Base-by-base conservation (phyloP, 2,888 invertebrate genomes). In the Terebella lapidaria region DNA sequence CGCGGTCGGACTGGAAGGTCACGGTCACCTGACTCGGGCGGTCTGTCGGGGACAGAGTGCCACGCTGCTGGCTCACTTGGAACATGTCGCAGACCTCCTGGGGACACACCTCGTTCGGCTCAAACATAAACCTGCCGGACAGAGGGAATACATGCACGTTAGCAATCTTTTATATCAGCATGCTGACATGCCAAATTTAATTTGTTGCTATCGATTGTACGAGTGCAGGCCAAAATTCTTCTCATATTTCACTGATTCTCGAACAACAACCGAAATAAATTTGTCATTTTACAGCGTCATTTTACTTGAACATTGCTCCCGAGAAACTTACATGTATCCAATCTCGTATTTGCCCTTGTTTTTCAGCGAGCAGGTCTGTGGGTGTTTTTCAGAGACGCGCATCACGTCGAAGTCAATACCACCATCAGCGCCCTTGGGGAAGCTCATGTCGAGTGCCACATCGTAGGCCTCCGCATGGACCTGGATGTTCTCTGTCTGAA, bases 341-440 rank as follows among this genome's bases (percentile, higher is more conserved):
- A 81, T 78, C 61, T 81, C 80, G 70, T 81, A 81, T 76, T 78
- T 79, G 29, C 81, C 81, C 68, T 80, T 81, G 70, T 81, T 81
- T 63, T 81, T 81, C 61, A 81, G 68, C 1, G 76, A 72, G 61
- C 77, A 75, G 15, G 70, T 69, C 64, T 78, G 77, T 67, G 78
- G 81, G 29, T 72, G 70, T 60, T 81, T 81, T 55, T 79, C 79
- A 46, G 70, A 70, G 27, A 81, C 79, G 56, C 75, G 71, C 29
- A 80, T 74, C 18, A 73, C 74, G 5, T 80, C 80, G 71, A 81
- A 81, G 66, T 81, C 81, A 47, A 81, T 71, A n/a, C 80, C 78
- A 65, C 80, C 80, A 68, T 81, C 80, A 52, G 76, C 74, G n/a
- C 80, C 81, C 72, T 81, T 81, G 22, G 80, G 80, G 70, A 81